Evolutionary conservation across 1,140 invertebrate species (phyloP).

Genomic region (Achroia grisella): DNA sequence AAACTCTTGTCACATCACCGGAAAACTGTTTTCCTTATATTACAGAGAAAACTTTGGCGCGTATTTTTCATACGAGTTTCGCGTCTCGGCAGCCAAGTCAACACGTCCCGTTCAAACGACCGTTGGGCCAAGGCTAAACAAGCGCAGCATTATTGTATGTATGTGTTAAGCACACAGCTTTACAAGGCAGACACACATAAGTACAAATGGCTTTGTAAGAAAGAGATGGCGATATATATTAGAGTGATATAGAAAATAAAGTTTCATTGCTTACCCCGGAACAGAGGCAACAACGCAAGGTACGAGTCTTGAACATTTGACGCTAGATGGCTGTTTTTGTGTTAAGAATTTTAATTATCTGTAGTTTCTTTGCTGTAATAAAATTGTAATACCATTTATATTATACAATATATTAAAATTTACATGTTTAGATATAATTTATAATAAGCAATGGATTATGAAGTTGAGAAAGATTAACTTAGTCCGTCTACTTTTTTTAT

Average conservation of each 20-base stretch:
- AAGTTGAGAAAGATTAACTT: too few species aligned
- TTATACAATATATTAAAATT: too few species aligned
- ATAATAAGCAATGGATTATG: too few species aligned
- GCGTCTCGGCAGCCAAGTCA: not conserved
- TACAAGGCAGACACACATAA: constrained; percentile 1
- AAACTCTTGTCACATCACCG: constrained; percentile 7
- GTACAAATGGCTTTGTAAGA: constrained; percentile 6
- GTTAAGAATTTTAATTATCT: too few species aligned
- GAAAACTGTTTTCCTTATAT: constrained; percentile 41
- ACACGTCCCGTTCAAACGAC: constrained; percentile 41
- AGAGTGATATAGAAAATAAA: too few species aligned
- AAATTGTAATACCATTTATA: too few species aligned
- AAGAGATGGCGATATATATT: constrained; percentile 12
- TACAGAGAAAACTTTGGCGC: constrained; percentile 45
- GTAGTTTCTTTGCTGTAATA: too few species aligned
- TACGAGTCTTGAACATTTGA: constrained; percentile 11
- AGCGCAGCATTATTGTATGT: too few species aligned
- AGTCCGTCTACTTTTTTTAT: too few species aligned
- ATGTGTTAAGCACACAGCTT: constrained; percentile 5
- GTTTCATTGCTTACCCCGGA: too few species aligned
- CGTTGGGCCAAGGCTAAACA: constrained; percentile 40
- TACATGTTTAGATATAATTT: too few species aligned
- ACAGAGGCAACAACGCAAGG: constrained; percentile 23
- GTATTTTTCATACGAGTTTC: constrained; percentile 1
- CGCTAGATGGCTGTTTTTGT: constrained; percentile 33